These are phyloP conservation scores for Myotis pilosus DNA, from an alignment of 2,797 vertebrate species.

Conservation along the genomic window DNA sequence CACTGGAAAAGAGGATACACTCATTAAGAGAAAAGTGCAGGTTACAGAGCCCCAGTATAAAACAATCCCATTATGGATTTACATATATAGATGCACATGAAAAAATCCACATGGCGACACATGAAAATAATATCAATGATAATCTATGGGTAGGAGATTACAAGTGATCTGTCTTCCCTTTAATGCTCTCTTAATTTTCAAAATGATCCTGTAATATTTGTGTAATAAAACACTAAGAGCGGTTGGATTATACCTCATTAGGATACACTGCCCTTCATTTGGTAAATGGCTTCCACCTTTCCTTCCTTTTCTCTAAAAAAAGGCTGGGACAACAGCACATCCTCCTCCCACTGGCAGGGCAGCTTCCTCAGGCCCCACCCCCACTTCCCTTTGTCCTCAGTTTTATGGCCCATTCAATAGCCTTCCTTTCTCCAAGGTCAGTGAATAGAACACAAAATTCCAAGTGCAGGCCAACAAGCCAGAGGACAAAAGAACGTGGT, in stretches of 20 bases:
- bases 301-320: not conserved
- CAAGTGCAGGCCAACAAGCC: not conserved
- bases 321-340: not conserved
- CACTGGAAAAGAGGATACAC: not conserved
- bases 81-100: not conserved
- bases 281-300: not conserved
- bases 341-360: not conserved
- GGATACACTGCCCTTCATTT: not conserved
- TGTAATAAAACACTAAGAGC: not conserved
- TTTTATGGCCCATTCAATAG: not conserved
- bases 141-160: not conserved
- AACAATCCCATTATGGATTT: not conserved
- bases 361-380: not conserved
- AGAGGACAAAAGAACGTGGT: slow-evolving; percentile 15
- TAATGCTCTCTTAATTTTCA: not conserved
- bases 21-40: not conserved
- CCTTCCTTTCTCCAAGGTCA: slow-evolving; percentile 25
- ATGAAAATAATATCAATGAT: not conserved
- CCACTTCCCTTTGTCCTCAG: not conserved
- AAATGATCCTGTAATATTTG: not conserved
- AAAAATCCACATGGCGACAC: not conserved
- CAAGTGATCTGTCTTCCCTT: not conserved
- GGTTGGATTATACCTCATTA: not conserved
- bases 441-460: slow-evolving; percentile 4
- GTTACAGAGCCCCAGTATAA: not conserved